Evolutionary conservation across 2,888 invertebrate genomes (phyloP).

Genomic region (Drosophila mimica): DNA sequence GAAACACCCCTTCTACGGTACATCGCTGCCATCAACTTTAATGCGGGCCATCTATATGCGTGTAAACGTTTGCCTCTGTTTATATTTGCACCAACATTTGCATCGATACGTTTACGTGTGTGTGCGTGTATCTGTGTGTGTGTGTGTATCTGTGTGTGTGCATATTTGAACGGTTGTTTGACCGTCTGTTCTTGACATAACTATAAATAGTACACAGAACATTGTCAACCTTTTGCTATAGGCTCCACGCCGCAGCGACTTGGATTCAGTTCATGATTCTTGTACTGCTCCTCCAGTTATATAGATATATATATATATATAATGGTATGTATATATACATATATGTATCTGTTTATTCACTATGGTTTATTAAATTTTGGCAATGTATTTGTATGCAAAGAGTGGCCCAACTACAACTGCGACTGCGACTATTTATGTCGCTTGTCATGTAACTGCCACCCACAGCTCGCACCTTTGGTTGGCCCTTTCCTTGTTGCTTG

Average conservation of each 20-base stretch:
- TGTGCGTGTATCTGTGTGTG: conserved; percentile 12
- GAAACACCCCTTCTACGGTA: background rate
- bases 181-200: conserved; percentile 64
- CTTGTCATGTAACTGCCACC: conserved; percentile 63
- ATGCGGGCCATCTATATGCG: conserved; percentile 79
- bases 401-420: conserved; percentile 7
- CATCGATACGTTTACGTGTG: conserved; percentile 20
- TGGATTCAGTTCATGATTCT: conserved; percentile 16
- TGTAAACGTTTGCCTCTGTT: conserved; percentile 66
- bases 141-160: background rate
- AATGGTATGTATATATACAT: background rate
- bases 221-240: conserved; percentile 42
- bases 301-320: background rate
- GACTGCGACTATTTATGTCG: conserved; percentile 67
- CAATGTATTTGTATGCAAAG: conserved; percentile 24
- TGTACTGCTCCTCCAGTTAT: conserved; percentile 12
- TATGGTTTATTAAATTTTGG: conserved; percentile 68
- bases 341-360: conserved; percentile 4
- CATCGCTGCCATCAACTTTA: conserved; percentile 31
- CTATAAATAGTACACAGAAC: conserved; percentile 54
- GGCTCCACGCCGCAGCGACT: conserved; percentile 5
- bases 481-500: background rate
- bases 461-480: conserved; percentile 32
- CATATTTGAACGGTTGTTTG: conserved; percentile 28
- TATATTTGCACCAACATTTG: conserved; percentile 51